Evolutionary conservation across 2,797 vertebrate genomes (phyloP).

Genomic region (Sebastes reedi): DNA sequence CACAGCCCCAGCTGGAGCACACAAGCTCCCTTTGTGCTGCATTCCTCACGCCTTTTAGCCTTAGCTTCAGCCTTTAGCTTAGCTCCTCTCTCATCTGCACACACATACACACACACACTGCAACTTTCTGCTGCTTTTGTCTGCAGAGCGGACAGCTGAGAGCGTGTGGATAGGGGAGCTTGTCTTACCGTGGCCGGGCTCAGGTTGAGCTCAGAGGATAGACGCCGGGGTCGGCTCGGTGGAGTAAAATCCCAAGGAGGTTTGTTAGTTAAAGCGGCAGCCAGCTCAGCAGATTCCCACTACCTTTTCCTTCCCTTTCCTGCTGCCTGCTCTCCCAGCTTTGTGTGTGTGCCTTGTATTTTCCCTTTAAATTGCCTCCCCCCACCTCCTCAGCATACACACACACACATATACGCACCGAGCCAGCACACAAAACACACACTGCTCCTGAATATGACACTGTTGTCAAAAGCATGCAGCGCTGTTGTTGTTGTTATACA

Average conservation of each 20-base stretch:
- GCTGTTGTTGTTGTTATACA: slow-evolving; percentile 39
- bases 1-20: slow-evolving; percentile 74
- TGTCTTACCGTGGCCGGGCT: slow-evolving; percentile 78
- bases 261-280: slow-evolving; percentile 64
- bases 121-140: slow-evolving; percentile 81
- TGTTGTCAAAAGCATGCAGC: slow-evolving; percentile 60
- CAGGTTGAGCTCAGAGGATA: slow-evolving; percentile 32
- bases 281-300: slow-evolving; percentile 82
- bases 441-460: slow-evolving; percentile 65
- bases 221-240: slow-evolving; percentile 34
- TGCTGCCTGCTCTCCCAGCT: slow-evolving; percentile 67
- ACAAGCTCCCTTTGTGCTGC: slow-evolving; percentile 83
- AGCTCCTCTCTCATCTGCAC: slow-evolving; percentile 61
- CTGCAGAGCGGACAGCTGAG: slow-evolving; percentile 71
- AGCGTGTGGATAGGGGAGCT: slow-evolving; percentile 33
- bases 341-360: slow-evolving; percentile 75
- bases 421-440: slow-evolving; percentile 65
- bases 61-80: slow-evolving; percentile 72
- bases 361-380: slow-evolving; percentile 82
- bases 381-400: slow-evolving; percentile 62
- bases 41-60: slow-evolving; percentile 77
- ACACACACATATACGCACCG: slow-evolving; percentile 27
- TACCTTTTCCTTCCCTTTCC: slow-evolving; percentile 38
- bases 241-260: slow-evolving; percentile 74
- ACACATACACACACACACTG: slow-evolving; percentile 25